Evolutionary conservation across 2,888 invertebrate genomes (phyloP), one percentile per base, ranked within the genome.

Genomic region (Lasioglossum figueresi): DNA sequence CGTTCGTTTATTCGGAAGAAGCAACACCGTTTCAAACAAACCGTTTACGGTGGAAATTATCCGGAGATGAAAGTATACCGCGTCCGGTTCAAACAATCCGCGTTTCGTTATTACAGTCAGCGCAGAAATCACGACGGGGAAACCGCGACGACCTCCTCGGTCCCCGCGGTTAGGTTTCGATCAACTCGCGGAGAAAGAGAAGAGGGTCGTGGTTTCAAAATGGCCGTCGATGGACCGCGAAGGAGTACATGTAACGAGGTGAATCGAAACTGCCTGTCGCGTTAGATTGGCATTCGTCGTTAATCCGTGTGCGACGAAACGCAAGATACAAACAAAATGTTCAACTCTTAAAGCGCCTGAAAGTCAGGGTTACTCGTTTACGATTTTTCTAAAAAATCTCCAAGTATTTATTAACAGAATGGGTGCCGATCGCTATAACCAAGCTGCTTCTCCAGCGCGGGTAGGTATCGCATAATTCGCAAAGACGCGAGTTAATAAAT

Each of bases 271-370:
- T 87, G 80, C 40, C 81, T 81, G 77, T 84, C 75, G 85, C 82
- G 79, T 88, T 84, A 84, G 83, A 88, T 90, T 88, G 88, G 83
- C 87, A 90, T 90, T 90, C 89, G 80, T 87, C 88, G 85, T 90
- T 88, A 87, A 86, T 82, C 79, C 78, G 82, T 79, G 80, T 37
- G 19, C n/a, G 74, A 19, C 1, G 52, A 52, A 52, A 59, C 5
- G 5, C 52, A 23, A 19, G 6, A 23, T 52, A 8, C 48, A 2
- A 23, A 52, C 52, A 23, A 23, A 8, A 52, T 8, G 2, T 27
- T 27, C 14, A 27, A 27, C 27, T 14, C 27, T 6, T 0, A 27
- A 27, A 59, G 12, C 14, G 4, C 27, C 59, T 27, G 27, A 27
- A 14, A 23, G 52, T 52, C 52, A 2, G 23, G 2, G 23, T 52